Evolutionary conservation across 2,113 vertebrate species (phyloP).

Genomic region (Camelus bactrianus): DNA sequence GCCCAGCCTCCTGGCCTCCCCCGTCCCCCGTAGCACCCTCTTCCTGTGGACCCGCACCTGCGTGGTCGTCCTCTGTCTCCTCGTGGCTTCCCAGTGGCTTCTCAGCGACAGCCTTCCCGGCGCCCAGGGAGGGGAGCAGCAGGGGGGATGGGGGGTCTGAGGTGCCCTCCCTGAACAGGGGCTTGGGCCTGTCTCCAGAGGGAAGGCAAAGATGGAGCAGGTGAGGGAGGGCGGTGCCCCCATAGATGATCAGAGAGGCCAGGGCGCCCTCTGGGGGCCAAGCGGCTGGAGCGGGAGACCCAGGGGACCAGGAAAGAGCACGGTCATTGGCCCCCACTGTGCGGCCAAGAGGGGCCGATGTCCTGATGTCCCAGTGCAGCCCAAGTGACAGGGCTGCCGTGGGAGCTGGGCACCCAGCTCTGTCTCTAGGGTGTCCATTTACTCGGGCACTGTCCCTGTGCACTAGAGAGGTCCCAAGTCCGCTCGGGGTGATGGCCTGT

Average conservation of each 20-base stretch:
- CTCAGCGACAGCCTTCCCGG: conserved; percentile 63
- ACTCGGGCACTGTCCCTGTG: background rate
- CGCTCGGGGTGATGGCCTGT: background rate
- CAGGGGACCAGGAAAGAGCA: background rate
- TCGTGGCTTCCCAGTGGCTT: conserved; percentile 60
- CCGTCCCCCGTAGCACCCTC: conserved; percentile 64
- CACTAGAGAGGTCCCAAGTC: background rate
- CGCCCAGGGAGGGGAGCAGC: conserved; percentile 64
- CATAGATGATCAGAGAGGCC: background rate
- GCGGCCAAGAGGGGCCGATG: too few species aligned
- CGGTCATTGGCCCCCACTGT: accelerated
- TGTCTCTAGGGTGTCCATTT: too few species aligned
- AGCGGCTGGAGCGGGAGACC: background rate
- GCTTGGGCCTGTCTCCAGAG: conserved; percentile 78
- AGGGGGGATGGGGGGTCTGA: conserved; percentile 73
- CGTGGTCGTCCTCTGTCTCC: conserved; percentile 52
- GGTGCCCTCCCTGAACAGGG: conserved; percentile 74
- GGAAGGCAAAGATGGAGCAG: background rate
- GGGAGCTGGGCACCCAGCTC: background rate
- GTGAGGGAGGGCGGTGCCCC: background rate
- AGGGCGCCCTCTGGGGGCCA: background rate
- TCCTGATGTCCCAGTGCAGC: accelerated
- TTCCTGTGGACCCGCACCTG: background rate
- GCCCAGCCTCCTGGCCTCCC: background rate
- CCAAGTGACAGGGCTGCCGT: accelerated